Conservation (phyloP, 2,888 invertebrate genomes). For the Synergus gifuensis region DNA sequence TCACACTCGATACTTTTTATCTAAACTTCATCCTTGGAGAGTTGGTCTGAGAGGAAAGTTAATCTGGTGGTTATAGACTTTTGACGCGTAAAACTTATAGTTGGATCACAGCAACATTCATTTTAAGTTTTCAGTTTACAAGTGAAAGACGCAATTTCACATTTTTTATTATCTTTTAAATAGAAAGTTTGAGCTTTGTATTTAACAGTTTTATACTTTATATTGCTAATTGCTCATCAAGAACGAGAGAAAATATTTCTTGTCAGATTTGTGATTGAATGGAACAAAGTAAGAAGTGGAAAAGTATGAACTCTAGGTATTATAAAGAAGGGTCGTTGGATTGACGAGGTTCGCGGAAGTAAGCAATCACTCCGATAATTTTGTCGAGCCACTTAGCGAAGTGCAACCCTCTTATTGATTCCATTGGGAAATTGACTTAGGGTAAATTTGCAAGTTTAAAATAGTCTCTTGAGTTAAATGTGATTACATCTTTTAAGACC, state of each 20-base stretch:
- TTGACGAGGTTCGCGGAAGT: conserved; percentile 60
- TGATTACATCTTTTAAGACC: conserved; percentile 23
- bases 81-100: conserved; percentile 54
- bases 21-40: conserved; percentile 61
- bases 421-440: conserved; percentile 46
- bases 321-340: conserved; percentile 48
- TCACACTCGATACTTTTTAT: conserved; percentile 38
- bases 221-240: background rate
- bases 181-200: background rate
- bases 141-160: background rate
- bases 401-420: conserved; percentile 58
- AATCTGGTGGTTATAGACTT: conserved; percentile 63
- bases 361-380: conserved; percentile 63
- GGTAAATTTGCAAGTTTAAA: conserved; percentile 40
- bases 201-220: background rate
- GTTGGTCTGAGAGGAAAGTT: conserved; percentile 61
- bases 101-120: conserved; percentile 17
- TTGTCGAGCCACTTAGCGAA: conserved; percentile 56
- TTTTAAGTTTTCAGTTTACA: conserved; percentile 2
- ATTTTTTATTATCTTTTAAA: background rate
- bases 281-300: conserved; percentile 29
- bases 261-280: conserved; percentile 13
- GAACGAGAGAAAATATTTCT: conserved; percentile 5
- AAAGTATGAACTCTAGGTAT: conserved; percentile 18
- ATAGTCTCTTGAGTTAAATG: conserved; percentile 30